Base-by-base conservation (phyloP, 2,797 vertebrate genomes). In the Acanthurus lineatus region DNA sequence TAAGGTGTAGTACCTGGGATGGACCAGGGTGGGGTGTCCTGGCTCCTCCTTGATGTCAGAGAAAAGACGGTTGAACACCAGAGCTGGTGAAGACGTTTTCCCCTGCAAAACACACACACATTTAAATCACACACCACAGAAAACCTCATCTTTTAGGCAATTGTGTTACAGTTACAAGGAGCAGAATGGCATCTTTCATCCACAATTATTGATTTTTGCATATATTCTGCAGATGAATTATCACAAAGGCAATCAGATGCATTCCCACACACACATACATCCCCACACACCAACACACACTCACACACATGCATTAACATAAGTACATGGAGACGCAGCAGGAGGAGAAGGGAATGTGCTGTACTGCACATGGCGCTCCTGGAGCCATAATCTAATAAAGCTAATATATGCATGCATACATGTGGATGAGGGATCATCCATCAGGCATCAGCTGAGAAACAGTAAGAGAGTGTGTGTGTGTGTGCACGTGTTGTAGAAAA, bases 1-100 rank as follows among this genome's bases (percentile, higher is more conserved):
- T 70, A 35, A 49, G 84, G 62, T 93, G 91, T 72, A 87, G 77
- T 96, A 99, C 98, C 98, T 99, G 86, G 98, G 97, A 82, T 98
- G 97, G 88, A 98, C 90, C 92, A 98, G 93, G 81, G 96, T 93
- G 86, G 95, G 93, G 83, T 95, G 93, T 93, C 96, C 97, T 79
- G 96, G 95, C 95, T 99, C 97, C 93, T 99, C 97, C 90, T 99
- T 99, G 93, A 99, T 97, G 81, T 97, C 95, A 12, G 96, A 94
- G 88, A 97, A 99, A 94, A 98, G 96, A 44, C 95, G 95, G 0
- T 95, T 93, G 71, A 98, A 95, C 70, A 96, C 94, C 89, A 97
- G 84, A 67, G 92, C 92, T 47, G 96, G 94, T 56, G 95, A 89
- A 78, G 95, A 88, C 35, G 89, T 64, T 85, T 93, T 94, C 68